phyloP scores from a whole-genome alignment of 1,140 invertebrate genomes.

The Physella acuta region DNA sequence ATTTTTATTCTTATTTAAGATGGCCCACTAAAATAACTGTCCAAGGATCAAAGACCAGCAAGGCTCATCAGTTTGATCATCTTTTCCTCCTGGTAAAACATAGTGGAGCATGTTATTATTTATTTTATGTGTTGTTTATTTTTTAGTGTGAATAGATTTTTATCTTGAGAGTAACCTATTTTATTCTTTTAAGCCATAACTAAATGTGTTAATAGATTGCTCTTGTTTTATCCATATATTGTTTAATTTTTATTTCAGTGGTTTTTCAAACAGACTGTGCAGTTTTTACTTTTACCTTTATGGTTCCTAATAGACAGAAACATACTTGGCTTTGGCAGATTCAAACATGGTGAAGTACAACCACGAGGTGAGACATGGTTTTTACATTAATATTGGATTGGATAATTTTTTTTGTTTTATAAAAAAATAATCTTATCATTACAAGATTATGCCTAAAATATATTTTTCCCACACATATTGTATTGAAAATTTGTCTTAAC shows the following conservation, averaged over 20 bases:
- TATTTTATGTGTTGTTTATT: background rate
- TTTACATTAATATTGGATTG: too few species aligned
- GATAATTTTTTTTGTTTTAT: too few species aligned
- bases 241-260: background rate
- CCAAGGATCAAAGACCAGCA: background rate
- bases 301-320: slow-evolving; percentile 7
- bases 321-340: slow-evolving; percentile 1
- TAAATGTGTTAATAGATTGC: background rate
- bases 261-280: slow-evolving; percentile 2
- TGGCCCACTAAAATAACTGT: background rate
- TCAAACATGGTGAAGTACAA: background rate
- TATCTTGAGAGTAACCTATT: background rate
- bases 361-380: slow-evolving; percentile 10
- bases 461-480: too few species aligned
- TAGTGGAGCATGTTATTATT: background rate
- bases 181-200: too few species aligned
- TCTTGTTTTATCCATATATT: background rate
- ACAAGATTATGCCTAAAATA: too few species aligned
- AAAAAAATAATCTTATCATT: too few species aligned
- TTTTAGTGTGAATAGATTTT: background rate
- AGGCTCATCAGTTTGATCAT: background rate
- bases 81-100: background rate
- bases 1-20: background rate
- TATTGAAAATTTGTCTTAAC: too few species aligned
- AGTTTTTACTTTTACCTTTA: background rate